Conservation (phyloP, 2,888 invertebrate genomes). For the Formica aserva region DNA sequence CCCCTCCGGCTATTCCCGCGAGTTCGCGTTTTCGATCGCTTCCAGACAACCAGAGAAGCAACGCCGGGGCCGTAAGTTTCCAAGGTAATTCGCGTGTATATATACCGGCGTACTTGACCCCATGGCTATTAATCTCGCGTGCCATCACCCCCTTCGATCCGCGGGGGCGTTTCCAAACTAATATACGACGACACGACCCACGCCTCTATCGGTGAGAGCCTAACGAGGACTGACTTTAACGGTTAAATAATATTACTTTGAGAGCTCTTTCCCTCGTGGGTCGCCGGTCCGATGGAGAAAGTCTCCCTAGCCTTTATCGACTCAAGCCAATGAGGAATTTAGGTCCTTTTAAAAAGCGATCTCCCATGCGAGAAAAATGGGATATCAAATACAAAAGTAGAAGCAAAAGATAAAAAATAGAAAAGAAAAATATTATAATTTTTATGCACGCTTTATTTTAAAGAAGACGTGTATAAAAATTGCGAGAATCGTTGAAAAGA, state of each 20-base stretch:
- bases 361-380: not conserved
- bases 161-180: constrained; percentile 80
- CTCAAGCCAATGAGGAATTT: not conserved
- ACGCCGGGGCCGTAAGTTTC: constrained; percentile 64
- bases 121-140: constrained; percentile 79
- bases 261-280: constrained; percentile 33
- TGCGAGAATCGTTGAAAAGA: not conserved
- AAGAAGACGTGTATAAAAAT: not conserved
- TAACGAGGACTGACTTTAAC: constrained; percentile 83
- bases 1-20: constrained; percentile 15
- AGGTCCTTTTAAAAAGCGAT: constrained; percentile 8
- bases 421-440: not conserved
- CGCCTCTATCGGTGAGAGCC: constrained; percentile 80
- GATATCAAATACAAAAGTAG: not conserved
- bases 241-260: constrained; percentile 81
- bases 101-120: constrained; percentile 76
- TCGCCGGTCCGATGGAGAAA: constrained; percentile 37
- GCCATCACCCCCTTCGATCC: constrained; percentile 76
- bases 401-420: not conserved
- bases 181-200: constrained; percentile 82
- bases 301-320: not conserved
- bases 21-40: constrained; percentile 66
- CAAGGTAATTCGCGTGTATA: constrained; percentile 69
- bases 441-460: not conserved
- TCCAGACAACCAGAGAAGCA: constrained; percentile 47